Percentiles rank a stretch among this genome's conserved stretches.
phyloP scores from a whole-genome alignment of 2,797 vertebrate genomes.

The Sebastes dallii region DNA sequence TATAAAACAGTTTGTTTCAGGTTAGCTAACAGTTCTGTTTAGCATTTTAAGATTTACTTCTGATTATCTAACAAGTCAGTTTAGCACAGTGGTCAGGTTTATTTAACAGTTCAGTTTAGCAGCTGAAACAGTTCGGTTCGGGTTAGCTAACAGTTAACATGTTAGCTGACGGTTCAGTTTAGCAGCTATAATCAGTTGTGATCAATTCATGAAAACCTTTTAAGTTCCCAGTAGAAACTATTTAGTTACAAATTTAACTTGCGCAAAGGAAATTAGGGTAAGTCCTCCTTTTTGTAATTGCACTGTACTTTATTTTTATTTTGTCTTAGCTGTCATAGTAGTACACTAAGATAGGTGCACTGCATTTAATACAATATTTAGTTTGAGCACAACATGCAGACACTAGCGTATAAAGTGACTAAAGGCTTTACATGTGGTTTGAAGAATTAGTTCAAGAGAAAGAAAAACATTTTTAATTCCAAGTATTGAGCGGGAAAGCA shows the following conservation, averaged over 20 bases:
- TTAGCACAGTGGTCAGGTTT: neutral
- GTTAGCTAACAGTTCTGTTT: neutral
- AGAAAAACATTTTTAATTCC: rapidly evolving
- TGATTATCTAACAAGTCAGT: neutral
- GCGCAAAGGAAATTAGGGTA: too few relatives aligned
- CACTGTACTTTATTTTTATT: neutral
- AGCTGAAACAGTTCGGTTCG: neutral
- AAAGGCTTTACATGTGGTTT: neutral
- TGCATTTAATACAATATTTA: neutral
- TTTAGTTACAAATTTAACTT: neutral
- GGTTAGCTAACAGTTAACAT: too few relatives aligned
- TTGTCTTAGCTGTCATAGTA: neutral
- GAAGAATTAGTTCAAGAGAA: neutral
- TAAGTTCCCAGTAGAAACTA: neutral
- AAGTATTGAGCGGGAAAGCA: neutral
- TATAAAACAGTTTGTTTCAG: neutral
- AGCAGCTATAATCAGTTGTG: neutral
- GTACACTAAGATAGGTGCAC: neutral
- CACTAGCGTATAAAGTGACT: neutral
- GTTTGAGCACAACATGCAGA: neutral
- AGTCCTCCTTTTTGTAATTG: neutral
- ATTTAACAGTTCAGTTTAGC: neutral
- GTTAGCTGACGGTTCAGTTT: neutral
- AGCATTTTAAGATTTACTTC: neutral
- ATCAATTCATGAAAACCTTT: neutral